Percentiles rank a stretch among this genome's conserved stretches.
Evolutionary conservation across 2,888 invertebrate genomes (phyloP).

Genomic region (Branchellion lobata): DNA sequence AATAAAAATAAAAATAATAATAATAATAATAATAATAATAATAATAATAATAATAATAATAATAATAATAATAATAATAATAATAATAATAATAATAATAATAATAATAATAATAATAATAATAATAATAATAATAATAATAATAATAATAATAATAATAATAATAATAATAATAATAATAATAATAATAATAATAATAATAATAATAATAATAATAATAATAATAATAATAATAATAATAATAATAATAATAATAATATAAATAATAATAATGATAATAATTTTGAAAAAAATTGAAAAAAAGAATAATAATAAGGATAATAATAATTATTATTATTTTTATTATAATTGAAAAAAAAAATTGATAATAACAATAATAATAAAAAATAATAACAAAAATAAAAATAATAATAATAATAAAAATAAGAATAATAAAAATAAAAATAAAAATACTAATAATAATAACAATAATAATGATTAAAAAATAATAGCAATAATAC

Average conservation of each 20-base stretch:
- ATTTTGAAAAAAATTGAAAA: no score
- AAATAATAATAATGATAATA: no score
- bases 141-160: conserved; percentile 22
- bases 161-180: conserved; percentile 36
- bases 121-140: conserved; percentile 2
- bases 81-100: conserved; percentile 4
- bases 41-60: neutral
- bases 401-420: no score
- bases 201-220: conserved; percentile 17
- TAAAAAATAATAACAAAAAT: no score
- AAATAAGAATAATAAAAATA: no score
- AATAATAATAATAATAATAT: neutral
- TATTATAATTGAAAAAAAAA: conserved; percentile 22
- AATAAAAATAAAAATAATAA: no score
- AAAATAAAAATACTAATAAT: no score
- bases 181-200: conserved; percentile 28
- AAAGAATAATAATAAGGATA: conserved; percentile 5
- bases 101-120: conserved; percentile 12
- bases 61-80: neutral
- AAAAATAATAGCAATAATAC: no score
- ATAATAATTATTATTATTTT: neutral
- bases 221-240: conserved; percentile 1
- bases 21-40: no score
- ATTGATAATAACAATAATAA: neutral
- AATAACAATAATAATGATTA: no score